Evolutionary conservation across 2,113 vertebrate species (phyloP).

Genomic region (Myotis brandtii): DNA sequence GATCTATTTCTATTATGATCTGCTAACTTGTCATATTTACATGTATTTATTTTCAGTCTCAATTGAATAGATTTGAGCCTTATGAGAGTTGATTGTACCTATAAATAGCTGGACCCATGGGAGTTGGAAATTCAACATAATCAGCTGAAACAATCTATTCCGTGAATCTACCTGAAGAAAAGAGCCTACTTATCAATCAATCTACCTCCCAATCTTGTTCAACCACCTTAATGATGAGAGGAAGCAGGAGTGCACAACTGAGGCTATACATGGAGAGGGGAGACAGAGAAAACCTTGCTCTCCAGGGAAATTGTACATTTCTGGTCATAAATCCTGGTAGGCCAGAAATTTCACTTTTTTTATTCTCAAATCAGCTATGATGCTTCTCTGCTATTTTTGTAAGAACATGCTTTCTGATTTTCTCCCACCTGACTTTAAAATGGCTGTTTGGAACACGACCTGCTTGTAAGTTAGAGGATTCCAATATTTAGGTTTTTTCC

Average conservation of each 20-base stretch:
- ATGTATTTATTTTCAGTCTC: neutral
- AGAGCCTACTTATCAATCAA: neutral
- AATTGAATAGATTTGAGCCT: neutral
- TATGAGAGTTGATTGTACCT: neutral
- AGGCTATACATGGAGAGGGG: neutral
- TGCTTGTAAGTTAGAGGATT: slow-evolving; percentile 52
- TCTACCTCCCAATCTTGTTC: neutral
- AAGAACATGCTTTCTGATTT: slow-evolving; percentile 24
- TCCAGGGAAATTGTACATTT: neutral
- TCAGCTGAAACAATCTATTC: neutral
- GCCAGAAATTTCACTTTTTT: neutral
- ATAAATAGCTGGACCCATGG: neutral
- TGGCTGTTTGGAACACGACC: slow-evolving; percentile 22
- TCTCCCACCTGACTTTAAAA: slow-evolving; percentile 9
- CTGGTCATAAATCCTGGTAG: neutral
- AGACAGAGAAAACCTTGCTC: fast-evolving
- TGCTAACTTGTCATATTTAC: neutral
- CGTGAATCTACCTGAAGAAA: neutral
- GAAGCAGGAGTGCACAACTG: fast-evolving
- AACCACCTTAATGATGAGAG: neutral
- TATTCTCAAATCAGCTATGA: neutral
- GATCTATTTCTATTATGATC: neutral
- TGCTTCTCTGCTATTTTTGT: neutral
- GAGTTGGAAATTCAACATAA: neutral
- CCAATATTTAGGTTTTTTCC: slow-evolving; percentile 19